Conservation (phyloP, 2,888 invertebrate genomes). For the Pocota personata region DNA sequence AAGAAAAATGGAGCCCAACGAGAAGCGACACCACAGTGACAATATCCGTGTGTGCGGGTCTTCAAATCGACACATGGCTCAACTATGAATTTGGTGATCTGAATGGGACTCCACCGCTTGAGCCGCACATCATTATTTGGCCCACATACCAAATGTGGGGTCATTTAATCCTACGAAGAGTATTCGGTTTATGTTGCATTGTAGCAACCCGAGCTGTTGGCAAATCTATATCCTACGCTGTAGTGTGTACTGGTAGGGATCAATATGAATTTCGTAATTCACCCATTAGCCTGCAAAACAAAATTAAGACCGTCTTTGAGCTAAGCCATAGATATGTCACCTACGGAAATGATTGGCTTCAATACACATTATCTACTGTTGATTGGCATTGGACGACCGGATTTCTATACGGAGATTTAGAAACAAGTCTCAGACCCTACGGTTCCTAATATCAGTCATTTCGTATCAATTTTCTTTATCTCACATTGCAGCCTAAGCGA, state of each 20-base stretch:
- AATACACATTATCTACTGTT: slow-evolving; percentile 89
- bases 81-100: slow-evolving; percentile 92
- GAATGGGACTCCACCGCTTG: slow-evolving; percentile 86
- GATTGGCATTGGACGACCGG: slow-evolving; percentile 90
- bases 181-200: slow-evolving; percentile 90
- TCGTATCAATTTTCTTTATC: slow-evolving; percentile 34
- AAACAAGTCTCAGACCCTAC: neutral
- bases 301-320: slow-evolving; percentile 90
- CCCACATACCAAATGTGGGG: slow-evolving; percentile 90
- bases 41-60: slow-evolving; percentile 91
- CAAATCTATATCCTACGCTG: slow-evolving; percentile 88
- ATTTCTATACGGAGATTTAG: slow-evolving; percentile 93
- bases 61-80: slow-evolving; percentile 91
- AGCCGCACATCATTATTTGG: slow-evolving; percentile 91
- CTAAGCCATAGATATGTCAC: slow-evolving; percentile 92
- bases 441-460: slow-evolving; percentile 45
- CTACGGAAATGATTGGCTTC: slow-evolving; percentile 91
- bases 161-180: slow-evolving; percentile 87
- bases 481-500: neutral
- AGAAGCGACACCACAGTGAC: slow-evolving; percentile 96
- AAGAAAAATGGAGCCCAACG: slow-evolving; percentile 94
- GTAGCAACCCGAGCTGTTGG: slow-evolving; percentile 87
- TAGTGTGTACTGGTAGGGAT: slow-evolving; percentile 88
- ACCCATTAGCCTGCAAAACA: slow-evolving; percentile 87
- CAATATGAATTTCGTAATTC: slow-evolving; percentile 87